Evolutionary conservation across 2,888 invertebrate species (phyloP), one percentile per base, ranked within the genome.

Genomic region (Vesta saturnalis): DNA sequence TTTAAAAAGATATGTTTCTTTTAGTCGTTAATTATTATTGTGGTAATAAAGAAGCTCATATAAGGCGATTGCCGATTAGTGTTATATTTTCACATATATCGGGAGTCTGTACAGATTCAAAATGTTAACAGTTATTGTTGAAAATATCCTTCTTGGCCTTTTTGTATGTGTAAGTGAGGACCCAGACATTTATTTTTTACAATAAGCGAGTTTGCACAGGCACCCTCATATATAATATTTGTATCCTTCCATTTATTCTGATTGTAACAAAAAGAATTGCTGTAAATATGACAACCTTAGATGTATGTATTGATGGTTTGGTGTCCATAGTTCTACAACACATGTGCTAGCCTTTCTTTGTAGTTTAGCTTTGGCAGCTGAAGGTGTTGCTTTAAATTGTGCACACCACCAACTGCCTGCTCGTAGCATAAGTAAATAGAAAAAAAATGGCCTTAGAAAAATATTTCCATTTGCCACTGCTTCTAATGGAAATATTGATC

Each of bases 281-380:
- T 81, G 81, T 82, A 82, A 79, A 83, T 81, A 82, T 78, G 78
- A 78, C 79, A 80, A 79, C 79, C 79, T 74, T 76, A 78, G 77
- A 77, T 80, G 79, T 80, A 79, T 74, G 74, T 74, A 72, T 70
- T 73, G 74, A 72, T 74, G 72, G 71, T 74, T 71, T 71, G 72
- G 70, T 74, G 74, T 74, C 73, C 67, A 73, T 70, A 74, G 66
- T 72, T 69, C 66, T 72, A 74, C 72, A 72, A 74, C 71, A 72
- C 71, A 68, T 73, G 73, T 76, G 72, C 72, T 75, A 76, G 72
- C 76, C 72, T 73, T 73, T 73, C 70, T 72, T 69, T 73, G 73
- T 74, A 73, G 70, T 72, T 64, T 72, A 73, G 74, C 73, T 73
- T 68, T 58, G 69, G 70, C 67, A 69, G 65, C 39, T 39, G 39